phyloP scores from a whole-genome alignment of 2,797 vertebrate genomes.

The Pipistrellus pygmaeus region DNA sequence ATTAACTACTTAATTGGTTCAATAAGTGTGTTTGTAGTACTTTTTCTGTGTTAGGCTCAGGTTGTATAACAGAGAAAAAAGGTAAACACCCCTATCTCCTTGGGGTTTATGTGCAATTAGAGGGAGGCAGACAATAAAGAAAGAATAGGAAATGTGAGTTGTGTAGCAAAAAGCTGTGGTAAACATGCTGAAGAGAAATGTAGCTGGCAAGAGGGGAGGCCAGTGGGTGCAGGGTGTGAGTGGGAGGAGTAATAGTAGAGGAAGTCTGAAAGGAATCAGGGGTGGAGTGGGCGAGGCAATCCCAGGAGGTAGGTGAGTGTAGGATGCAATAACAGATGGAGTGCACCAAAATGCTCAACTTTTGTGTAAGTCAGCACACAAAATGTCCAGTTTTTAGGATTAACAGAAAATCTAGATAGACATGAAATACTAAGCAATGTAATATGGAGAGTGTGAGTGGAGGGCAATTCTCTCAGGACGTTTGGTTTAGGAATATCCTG shows the following conservation, averaged over 20 bases:
- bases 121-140: not conserved
- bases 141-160: not conserved
- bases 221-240: not conserved
- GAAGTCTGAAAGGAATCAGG: not conserved
- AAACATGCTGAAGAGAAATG: not conserved
- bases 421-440: not conserved
- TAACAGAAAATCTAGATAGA: not conserved
- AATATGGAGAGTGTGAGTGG: accelerated
- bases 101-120: not conserved
- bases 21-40: not conserved
- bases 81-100: not conserved
- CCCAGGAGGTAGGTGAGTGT: not conserved
- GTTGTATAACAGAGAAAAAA: not conserved
- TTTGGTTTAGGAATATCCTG: not conserved
- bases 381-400: not conserved
- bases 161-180: not conserved
- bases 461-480: not conserved
- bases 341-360: not conserved
- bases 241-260: not conserved
- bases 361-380: not conserved
- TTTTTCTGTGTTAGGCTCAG: not conserved
- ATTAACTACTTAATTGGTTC: not conserved
- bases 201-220: not conserved
- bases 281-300: not conserved
- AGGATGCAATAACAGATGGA: not conserved